phyloP scores from a whole-genome alignment of 2,888 invertebrate genomes.

The Phalangium opilio region DNA sequence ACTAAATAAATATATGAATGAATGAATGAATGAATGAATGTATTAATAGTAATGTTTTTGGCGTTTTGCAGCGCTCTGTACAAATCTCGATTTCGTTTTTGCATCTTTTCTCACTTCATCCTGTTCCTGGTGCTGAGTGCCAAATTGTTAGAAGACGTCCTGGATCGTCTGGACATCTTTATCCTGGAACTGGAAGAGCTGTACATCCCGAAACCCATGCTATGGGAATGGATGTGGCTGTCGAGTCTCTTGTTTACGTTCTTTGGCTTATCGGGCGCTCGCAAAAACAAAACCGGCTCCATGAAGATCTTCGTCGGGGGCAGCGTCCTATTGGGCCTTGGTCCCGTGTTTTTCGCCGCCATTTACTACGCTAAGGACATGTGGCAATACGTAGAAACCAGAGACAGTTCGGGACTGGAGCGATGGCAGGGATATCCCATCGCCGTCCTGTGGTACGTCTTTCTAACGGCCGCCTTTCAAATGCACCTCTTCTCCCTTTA shows the following conservation, averaged over 20 bases:
- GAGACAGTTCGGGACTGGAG: constrained; percentile 46
- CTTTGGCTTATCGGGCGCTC: constrained; percentile 67
- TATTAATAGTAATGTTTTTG: too few relatives aligned
- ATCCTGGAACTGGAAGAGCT: constrained; percentile 84
- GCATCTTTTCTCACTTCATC: constrained; percentile 82
- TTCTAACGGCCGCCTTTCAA: constrained; percentile 69
- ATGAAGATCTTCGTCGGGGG: constrained; percentile 63
- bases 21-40: too few relatives aligned
- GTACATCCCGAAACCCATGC: constrained; percentile 72
- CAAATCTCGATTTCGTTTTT: constrained; percentile 86
- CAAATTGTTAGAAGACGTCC: constrained; percentile 76
- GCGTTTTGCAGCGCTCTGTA: constrained; percentile 68
- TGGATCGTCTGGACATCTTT: constrained; percentile 83
- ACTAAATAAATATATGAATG: too few relatives aligned
- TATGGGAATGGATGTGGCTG: constrained; percentile 93
- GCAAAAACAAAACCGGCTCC: constrained; percentile 60
- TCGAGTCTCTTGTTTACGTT: constrained; percentile 65
- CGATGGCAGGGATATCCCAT: constrained; percentile 83
- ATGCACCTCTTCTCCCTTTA: constrained; percentile 72
- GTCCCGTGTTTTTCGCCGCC: constrained; percentile 65
- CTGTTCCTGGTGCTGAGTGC: constrained; percentile 78
- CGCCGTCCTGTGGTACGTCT: constrained; percentile 81
- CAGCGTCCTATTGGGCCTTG: constrained; percentile 55
- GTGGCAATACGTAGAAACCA: constrained; percentile 55
- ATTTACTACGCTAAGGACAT: constrained; percentile 70